Base-by-base conservation (phyloP, 1,140 invertebrate genomes). In the Maconellicoccus hirsutus region DNA sequence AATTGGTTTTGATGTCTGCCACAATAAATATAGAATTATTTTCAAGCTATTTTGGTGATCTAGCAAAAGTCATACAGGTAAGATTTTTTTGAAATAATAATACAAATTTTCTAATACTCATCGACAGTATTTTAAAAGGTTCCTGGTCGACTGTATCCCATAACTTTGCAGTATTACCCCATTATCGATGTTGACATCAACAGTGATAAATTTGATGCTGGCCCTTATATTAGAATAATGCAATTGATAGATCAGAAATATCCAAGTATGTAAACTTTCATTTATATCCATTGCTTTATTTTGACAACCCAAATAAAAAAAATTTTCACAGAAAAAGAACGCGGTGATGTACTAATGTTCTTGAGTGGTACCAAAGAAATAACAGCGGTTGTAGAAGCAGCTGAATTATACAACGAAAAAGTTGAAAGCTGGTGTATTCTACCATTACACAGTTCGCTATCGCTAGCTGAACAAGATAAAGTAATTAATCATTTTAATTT, bases 1-100 rank as follows among this genome's bases (percentile, higher is more conserved):
- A 97, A 80, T 80, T 99, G 6, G 88, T 99, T 19, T 84, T 99
- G 0, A 99, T 99, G 97, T 98, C 95, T 6, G 97, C 97, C 14
- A 99, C 97, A 1, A 98, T 99, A 52, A 99, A 99, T 81, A 89
- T 98, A 59, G 83, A 94, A 74, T 82, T 98, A 0, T 99, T 98
- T 80, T 85, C 86, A 73, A 82, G 87, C 73, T 99, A 96, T 80
- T 99, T 98, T 81, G 79, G 86, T 42, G 83, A 89, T 73, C 87
- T 91, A 78, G 89, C 90, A 42, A 85, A 86, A 74, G 84, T 96
- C 63, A 88, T 97, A 75, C 84, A 94, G 82, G 88, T 89, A 79
- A 75, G 74, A 10, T 4, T 23, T 66, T 12, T 6, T 12, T 33
- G 29, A 33, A 33, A 33, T 33, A 33, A 33, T 33, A 3, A 33